Conservation (phyloP, 2,888 invertebrate genomes). For the Drosophila helvetica region DNA sequence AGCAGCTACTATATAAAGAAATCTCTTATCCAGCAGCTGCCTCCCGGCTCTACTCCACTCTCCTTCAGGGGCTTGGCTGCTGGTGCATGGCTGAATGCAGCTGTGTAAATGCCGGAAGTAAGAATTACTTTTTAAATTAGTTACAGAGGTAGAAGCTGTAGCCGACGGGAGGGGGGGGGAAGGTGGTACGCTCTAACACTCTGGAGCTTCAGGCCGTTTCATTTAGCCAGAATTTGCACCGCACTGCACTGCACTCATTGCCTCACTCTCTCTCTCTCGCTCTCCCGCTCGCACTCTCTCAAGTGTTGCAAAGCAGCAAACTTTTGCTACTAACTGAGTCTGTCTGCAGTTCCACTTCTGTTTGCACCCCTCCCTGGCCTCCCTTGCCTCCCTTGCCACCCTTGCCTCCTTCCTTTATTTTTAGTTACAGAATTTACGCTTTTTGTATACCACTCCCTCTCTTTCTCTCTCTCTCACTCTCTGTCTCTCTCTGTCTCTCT, state of each 20-base stretch:
- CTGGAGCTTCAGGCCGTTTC: conserved; percentile 47
- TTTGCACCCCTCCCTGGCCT: not conserved
- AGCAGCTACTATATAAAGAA: no score
- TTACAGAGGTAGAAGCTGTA: conserved; percentile 42
- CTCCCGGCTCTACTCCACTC: no score
- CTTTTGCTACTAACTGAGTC: conserved; percentile 55
- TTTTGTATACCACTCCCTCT: conserved; percentile 7
- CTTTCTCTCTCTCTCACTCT: not conserved
- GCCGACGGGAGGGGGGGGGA: not conserved
- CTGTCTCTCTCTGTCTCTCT: not conserved
- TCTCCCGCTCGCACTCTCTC: conserved; percentile 4
- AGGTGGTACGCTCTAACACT: not conserved
- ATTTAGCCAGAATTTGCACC: conserved; percentile 54
- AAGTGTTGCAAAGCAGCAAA: conserved; percentile 71
- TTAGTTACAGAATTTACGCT: conserved; percentile 34
- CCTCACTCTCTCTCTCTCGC: not conserved
- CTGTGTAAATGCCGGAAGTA: conserved; percentile 77
- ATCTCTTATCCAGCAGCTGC: no score
- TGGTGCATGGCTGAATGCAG: conserved; percentile 55
- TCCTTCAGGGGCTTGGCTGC: conserved; percentile 10
- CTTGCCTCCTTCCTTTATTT: conserved; percentile 18
- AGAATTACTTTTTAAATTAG: conserved; percentile 79
- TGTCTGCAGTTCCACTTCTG: conserved; percentile 34
- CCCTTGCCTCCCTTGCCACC: conserved; percentile 11
- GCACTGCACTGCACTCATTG: not conserved